These are phyloP conservation scores for Orthosia gracilis DNA, from an alignment of 2,888 invertebrate species.

Conservation along the genomic window DNA sequence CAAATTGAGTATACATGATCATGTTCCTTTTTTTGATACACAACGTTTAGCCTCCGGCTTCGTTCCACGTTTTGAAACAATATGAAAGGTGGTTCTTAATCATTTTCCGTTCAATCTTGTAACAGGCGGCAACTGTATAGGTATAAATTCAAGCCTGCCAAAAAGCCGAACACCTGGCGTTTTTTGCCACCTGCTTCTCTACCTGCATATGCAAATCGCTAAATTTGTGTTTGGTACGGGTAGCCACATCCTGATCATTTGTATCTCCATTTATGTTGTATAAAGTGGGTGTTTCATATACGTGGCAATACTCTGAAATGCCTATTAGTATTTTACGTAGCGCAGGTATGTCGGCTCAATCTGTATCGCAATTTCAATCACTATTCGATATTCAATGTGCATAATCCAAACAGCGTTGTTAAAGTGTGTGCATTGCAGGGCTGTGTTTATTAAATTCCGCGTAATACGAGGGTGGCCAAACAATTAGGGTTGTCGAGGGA, in stretches of 20 bases:
- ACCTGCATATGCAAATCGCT: slow-evolving; percentile 67
- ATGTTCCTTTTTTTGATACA: slow-evolving; percentile 45
- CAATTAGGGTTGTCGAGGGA: slow-evolving; percentile 85
- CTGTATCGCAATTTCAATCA: slow-evolving; percentile 80
- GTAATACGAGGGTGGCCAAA: slow-evolving; percentile 81
- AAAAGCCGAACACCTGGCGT: slow-evolving; percentile 69
- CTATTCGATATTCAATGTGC: slow-evolving; percentile 73
- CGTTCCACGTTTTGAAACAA: slow-evolving; percentile 43
- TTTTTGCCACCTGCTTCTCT: slow-evolving; percentile 67
- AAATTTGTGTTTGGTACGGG: slow-evolving; percentile 57
- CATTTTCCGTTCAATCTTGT: slow-evolving; percentile 48
- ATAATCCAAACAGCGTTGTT: slow-evolving; percentile 78
- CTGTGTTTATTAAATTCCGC: slow-evolving; percentile 86
- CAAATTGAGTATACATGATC: slow-evolving; percentile 49
- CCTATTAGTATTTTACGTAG: slow-evolving; percentile 45
- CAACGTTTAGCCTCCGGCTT: slow-evolving; percentile 47
- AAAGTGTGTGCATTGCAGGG: slow-evolving; percentile 75
- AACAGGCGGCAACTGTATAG: slow-evolving; percentile 46
- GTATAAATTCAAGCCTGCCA: slow-evolving; percentile 41
- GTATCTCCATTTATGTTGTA: slow-evolving; percentile 45
- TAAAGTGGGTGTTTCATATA: slow-evolving; percentile 47
- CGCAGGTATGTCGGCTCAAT: slow-evolving; percentile 62
- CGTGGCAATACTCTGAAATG: slow-evolving; percentile 37
- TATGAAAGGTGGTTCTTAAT: slow-evolving; percentile 59
- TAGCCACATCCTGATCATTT: slow-evolving; percentile 53